phyloP scores from a whole-genome alignment of 2,113 vertebrate genomes.

The Marcusenius ussheri region DNA sequence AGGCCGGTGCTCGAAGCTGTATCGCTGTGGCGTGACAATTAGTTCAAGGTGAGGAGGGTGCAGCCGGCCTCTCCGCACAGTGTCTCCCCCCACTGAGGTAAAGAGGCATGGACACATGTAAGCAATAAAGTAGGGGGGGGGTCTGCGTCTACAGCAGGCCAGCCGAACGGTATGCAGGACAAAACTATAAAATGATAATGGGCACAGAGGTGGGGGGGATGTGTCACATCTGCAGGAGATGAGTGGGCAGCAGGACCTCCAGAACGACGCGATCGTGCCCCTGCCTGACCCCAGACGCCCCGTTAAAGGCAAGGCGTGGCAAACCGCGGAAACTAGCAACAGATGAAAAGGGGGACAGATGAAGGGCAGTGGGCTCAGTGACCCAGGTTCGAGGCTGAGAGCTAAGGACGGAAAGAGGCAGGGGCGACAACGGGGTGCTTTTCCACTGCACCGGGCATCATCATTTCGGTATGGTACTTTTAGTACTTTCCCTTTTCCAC shows the following conservation, averaged over 20 bases:
- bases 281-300: slow-evolving; percentile 50
- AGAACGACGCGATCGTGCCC: slow-evolving; percentile 49
- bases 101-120: slow-evolving; percentile 76
- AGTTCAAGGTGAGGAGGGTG: slow-evolving; percentile 82
- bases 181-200: slow-evolving; percentile 79
- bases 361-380: slow-evolving; percentile 68
- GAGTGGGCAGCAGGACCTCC: slow-evolving; percentile 38
- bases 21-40: slow-evolving; percentile 68
- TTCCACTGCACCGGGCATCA: not conserved
- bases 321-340: slow-evolving; percentile 54
- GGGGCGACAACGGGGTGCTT: not conserved
- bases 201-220: slow-evolving; percentile 53
- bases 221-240: slow-evolving; percentile 55
- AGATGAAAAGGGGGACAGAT: slow-evolving; percentile 79
- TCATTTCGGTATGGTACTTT: not conserved
- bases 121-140: slow-evolving; percentile 71
- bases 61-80: slow-evolving; percentile 66
- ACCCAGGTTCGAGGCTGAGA: slow-evolving; percentile 64
- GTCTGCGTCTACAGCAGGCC: slow-evolving; percentile 57
- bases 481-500: not conserved
- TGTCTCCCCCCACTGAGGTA: slow-evolving; percentile 76
- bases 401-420: slow-evolving; percentile 66
- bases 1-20: slow-evolving; percentile 57
- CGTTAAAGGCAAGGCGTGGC: slow-evolving; percentile 58
- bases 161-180: slow-evolving; percentile 76